Percentiles rank a stretch among this genome's conserved stretches.
phyloP scores from a whole-genome alignment of 2,888 invertebrate genomes.

The Troilus luridus region DNA sequence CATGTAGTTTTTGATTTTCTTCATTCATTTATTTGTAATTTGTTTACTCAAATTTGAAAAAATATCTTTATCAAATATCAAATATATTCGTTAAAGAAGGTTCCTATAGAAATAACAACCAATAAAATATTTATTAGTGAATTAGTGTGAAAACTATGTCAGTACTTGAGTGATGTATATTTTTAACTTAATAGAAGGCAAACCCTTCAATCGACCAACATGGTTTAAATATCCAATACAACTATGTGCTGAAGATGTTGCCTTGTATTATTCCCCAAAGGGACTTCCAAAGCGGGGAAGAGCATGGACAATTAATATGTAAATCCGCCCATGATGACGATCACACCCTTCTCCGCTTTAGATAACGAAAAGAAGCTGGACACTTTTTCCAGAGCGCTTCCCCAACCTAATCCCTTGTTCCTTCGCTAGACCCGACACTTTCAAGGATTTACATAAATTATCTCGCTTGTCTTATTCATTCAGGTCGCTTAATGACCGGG shows the following conservation, averaged over 20 bases:
- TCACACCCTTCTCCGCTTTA: neutral
- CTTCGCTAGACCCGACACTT: neutral
- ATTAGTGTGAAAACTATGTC: no score
- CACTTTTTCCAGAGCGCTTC: neutral
- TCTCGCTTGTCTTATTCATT: slow-evolving; percentile 53
- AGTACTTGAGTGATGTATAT: no score
- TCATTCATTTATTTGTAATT: no score
- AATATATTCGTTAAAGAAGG: no score
- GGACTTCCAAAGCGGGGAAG: neutral
- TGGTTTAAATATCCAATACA: neutral
- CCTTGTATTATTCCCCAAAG: neutral
- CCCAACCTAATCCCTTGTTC: neutral
- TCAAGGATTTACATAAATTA: slow-evolving; percentile 51
- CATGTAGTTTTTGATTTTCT: no score
- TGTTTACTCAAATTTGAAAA: no score
- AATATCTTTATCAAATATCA: no score
- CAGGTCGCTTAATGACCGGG: neutral
- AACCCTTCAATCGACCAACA: neutral
- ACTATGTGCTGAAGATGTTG: neutral
- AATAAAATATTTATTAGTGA: no score
- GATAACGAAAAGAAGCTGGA: neutral
- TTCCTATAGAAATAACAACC: no score
- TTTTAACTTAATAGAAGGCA: neutral
- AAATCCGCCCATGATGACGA: neutral
- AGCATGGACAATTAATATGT: neutral